These are phyloP conservation scores for Shargacucullia verbasci DNA, from an alignment of 2,888 invertebrate genomes.

Conservation along the genomic window DNA sequence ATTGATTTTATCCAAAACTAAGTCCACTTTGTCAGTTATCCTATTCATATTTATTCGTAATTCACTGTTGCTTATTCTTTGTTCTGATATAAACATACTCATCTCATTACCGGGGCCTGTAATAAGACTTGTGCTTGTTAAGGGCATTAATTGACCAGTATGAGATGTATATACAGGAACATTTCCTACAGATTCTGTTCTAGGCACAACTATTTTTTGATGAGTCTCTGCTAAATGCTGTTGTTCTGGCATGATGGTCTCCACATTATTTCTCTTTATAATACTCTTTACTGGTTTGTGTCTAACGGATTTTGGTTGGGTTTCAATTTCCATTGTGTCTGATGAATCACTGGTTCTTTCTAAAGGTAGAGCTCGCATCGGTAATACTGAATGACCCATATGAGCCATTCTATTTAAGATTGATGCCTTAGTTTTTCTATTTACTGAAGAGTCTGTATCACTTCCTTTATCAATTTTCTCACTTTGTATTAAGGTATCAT, in stretches of 20 bases:
- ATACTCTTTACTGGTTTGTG: constrained; percentile 70
- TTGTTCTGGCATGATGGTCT: constrained; percentile 55
- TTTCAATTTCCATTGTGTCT: constrained; percentile 69
- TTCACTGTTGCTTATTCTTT: constrained; percentile 81
- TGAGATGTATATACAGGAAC: constrained; percentile 52
- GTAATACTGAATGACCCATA: constrained; percentile 83
- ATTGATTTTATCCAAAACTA: constrained; percentile 70
- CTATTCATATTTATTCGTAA: constrained; percentile 79
- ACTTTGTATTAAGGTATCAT: constrained; percentile 10
- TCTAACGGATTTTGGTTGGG: constrained; percentile 64
- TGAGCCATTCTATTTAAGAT: constrained; percentile 81
- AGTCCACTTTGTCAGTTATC: constrained; percentile 78
- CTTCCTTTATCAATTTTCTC: constrained; percentile 65
- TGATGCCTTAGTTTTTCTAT: constrained; percentile 77
- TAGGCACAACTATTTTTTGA: constrained; percentile 51
- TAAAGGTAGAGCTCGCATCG: constrained; percentile 57
- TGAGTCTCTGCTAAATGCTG: constrained; percentile 57
- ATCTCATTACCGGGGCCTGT: constrained; percentile 62
- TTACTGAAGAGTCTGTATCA: constrained; percentile 78
- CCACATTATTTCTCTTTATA: constrained; percentile 61
- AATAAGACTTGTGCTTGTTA: constrained; percentile 61
- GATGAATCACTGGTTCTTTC: constrained; percentile 78
- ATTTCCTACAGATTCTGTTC: constrained; percentile 51
- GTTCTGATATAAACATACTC: constrained; percentile 75
- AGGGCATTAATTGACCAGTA: constrained; percentile 69